Percentiles rank a stretch among this genome's conserved stretches.
Evolutionary conservation across 2,797 vertebrate species (phyloP).

Genomic region (Chaetophractus vellerosus): DNA sequence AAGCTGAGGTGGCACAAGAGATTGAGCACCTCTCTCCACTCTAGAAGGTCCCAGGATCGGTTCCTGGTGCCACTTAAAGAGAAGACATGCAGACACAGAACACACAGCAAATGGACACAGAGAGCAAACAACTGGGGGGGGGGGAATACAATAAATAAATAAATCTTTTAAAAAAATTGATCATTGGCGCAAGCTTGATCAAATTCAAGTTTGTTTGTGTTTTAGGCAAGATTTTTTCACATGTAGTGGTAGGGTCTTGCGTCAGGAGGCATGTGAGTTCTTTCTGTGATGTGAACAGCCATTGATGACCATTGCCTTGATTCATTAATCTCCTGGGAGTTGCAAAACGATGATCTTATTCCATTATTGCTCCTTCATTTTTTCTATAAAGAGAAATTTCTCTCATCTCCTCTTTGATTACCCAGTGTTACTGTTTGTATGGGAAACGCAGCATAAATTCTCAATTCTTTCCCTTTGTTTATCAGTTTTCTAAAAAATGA

Average conservation of each 20-base stretch:
- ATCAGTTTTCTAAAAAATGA: constrained; percentile 62
- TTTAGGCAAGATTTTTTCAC: background rate
- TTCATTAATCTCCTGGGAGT: background rate
- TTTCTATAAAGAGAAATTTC: constrained; percentile 30
- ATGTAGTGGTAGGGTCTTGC: background rate
- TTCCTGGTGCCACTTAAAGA: no score
- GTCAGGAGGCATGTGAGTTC: background rate
- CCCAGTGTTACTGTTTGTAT: background rate
- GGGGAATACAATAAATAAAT: no score
- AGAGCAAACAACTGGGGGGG: no score
- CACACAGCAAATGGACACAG: no score
- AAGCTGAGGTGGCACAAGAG: no score
- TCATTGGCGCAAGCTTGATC: background rate
- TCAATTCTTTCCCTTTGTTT: constrained; percentile 26
- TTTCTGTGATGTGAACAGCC: background rate
- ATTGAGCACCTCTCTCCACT: no score
- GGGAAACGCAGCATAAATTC: background rate
- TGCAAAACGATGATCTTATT: constrained; percentile 18
- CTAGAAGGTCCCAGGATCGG: no score
- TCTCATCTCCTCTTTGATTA: background rate
- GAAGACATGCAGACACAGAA: no score
- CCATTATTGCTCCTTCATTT: constrained; percentile 12
- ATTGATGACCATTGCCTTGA: background rate
- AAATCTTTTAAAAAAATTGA: no score
- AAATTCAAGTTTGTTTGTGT: background rate